Evolutionary conservation across 2,797 vertebrate species (phyloP).

Genomic region (Strix occidentalis): DNA sequence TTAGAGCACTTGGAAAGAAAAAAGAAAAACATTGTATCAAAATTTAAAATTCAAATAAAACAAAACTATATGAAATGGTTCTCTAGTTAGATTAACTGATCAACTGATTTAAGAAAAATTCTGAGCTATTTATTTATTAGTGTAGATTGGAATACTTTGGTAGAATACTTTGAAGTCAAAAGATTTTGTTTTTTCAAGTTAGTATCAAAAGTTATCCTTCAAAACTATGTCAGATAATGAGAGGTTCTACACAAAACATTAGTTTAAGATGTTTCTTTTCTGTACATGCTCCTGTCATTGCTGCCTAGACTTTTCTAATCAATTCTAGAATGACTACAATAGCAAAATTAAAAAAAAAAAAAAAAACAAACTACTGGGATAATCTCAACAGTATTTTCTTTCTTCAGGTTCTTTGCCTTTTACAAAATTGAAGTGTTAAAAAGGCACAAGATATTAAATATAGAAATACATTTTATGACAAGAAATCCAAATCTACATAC

Average conservation of each 20-base stretch:
- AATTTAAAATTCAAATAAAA: neutral
- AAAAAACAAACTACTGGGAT: too few relatives aligned
- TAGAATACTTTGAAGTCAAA: neutral
- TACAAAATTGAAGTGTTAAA: neutral
- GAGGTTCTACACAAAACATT: neutral
- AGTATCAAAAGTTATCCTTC: neutral
- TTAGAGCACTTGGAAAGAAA: slow-evolving; percentile 88
- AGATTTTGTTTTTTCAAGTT: neutral
- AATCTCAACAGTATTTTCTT: neutral
- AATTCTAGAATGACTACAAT: neutral
- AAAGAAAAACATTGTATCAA: slow-evolving; percentile 35
- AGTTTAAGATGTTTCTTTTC: neutral
- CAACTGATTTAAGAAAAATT: neutral
- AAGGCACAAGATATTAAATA: neutral
- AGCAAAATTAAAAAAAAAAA: neutral
- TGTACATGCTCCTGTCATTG: neutral
- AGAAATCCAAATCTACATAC: slow-evolving; percentile 13
- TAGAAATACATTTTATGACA: neutral
- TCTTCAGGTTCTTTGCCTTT: neutral
- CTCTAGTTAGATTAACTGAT: neutral
- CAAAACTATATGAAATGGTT: neutral
- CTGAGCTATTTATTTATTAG: neutral
- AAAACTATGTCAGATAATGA: neutral
- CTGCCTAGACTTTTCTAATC: neutral
- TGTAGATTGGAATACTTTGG: neutral